Evolutionary conservation across 2,888 invertebrate genomes (phyloP), one percentile per base, ranked within the genome.

Genomic region (Eubasilissa splendida): DNA sequence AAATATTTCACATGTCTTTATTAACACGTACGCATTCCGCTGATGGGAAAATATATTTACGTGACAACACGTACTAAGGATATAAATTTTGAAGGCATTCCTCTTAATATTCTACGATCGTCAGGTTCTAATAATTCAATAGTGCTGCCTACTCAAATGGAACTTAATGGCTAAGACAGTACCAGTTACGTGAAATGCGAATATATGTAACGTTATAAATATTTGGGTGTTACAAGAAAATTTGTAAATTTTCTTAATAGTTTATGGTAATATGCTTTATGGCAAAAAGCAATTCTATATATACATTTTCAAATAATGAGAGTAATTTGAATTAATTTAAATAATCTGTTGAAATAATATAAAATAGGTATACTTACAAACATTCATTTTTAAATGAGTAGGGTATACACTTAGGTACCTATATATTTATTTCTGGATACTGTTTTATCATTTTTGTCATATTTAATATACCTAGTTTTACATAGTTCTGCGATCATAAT

Each of bases 21-120:
- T 76, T 50, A 80, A 80, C 76, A 76, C 59, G 76, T 33, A 56
- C 80, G n/a, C 80, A 80, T 80, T 80, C 80, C 80, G 52, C 58
- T 71, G 76, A 80, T 80, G 76, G 76, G 80, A 80, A 80, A 74
- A 73, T 65, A 74, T 63, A 54, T 33, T 59, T 76, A 63, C 80
- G 65, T 80, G 71, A 80, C 70, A 76, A 63, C 76, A 80, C 80
- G 76, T 68, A 50, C 58, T 14, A 14, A 14, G n/a, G 65, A 50
- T 12, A 80, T 80, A 80, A 76, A 70, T 80, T 65, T 33, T 70
- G 60, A 50, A 60, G 31, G 22, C 75, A 59, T 2, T n/a, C 63
- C 56, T 68, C 68, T 71, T 76, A 68, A 68, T 80, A 80, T 80
- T 80, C 80, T n/a, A 33, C 31, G n/a, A 60, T 63, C 80, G 74